Conservation (phyloP, 2,113 vertebrate species). For the Microtus pennsylvanicus region DNA sequence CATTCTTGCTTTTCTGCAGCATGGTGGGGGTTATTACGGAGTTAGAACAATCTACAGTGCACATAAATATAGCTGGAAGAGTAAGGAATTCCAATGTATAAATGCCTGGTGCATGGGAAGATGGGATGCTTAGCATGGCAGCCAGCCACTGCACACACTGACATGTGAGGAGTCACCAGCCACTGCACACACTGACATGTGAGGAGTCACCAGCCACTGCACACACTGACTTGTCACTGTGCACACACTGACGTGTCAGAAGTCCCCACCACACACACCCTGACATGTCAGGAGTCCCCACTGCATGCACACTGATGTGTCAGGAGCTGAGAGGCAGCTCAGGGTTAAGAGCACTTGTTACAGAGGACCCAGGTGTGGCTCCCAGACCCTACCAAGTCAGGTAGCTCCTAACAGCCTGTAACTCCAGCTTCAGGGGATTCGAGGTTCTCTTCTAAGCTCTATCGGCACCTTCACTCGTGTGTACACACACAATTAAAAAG, state of each 20-base stretch:
- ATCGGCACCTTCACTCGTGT: neutral
- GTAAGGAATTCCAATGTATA: neutral
- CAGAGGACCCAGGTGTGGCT: neutral
- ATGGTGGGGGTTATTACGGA: accelerated
- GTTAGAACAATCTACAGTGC: neutral
- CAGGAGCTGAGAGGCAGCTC: neutral
- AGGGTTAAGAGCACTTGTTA: neutral
- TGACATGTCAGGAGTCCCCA: neutral
- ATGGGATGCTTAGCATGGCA: neutral
- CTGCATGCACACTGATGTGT: neutral
- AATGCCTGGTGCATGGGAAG: neutral
- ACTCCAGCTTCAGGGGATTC: neutral
- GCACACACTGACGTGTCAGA: too few species aligned
- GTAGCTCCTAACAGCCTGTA: neutral
- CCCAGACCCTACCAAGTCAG: neutral
- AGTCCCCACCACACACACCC: too few species aligned
- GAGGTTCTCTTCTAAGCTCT: neutral
- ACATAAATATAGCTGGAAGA: neutral
- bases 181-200: too few species aligned
- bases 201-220: too few species aligned
- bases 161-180: neutral
- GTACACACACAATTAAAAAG: neutral
- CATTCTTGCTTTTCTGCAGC: neutral
- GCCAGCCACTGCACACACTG: neutral
- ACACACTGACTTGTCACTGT: too few species aligned